Base-by-base conservation (phyloP, 2,113 vertebrate genomes). In the Martes martes region DNA sequence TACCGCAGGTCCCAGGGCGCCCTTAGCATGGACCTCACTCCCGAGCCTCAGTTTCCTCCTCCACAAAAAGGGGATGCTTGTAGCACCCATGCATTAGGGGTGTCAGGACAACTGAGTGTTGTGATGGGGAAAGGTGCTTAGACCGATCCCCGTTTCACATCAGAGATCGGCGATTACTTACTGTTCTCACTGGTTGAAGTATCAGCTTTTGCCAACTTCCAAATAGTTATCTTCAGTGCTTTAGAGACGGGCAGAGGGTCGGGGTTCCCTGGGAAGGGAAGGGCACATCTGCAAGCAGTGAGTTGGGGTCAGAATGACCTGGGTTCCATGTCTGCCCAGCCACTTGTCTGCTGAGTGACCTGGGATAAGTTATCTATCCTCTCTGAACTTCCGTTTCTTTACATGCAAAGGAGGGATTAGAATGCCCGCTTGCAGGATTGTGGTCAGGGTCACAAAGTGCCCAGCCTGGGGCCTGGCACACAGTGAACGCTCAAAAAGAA, bases 121-220 rank as follows among this genome's bases (percentile, higher is more conserved):
- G 4, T 8, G 6, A 2, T 0, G 1, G 0, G 15, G 87, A 15
- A 21, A 71, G 31, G 61, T n/a, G 36, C 18, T 6, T 3, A 33
- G 59, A 7, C 33, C 0, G 4, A 26, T 11, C 23, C 6, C 26
- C 0, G 0, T 10, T 39, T 9, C 4, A 24, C 50, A 2, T 1
- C 2, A 16, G 71, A 0, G 1, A 21, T 1, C 2, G 8, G 45
- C 0, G 0, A 24, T 2, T 2, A 14, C 0, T 14, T 45, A 2
- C 33, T 15, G 10, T 16, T 74, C 61, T 52, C 7, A 0, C 7
- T 14, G 73, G 16, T 23, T 0, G 2, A 45, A 21, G 47, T 26
- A 4, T 0, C 10, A 1, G 1, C 42, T 78, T 11, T 0, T 2
- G 7, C 16, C 15, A 18, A 15, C 13, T 5, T 13, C 24, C 2